Conservation (phyloP, 2,888 invertebrate species). For the Polyommatus icarus region DNA sequence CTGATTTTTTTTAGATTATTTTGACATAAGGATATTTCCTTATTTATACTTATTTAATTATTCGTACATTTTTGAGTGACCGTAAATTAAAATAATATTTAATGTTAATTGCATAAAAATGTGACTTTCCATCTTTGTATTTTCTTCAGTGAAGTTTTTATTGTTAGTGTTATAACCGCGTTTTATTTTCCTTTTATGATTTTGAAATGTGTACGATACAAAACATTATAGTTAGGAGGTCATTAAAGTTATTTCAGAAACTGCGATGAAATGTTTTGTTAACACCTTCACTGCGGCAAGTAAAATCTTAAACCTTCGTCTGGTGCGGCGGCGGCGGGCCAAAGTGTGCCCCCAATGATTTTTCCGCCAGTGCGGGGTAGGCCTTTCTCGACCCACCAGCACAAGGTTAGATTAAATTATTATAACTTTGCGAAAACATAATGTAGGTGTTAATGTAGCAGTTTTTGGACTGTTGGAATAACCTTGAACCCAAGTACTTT, state of each 20-base stretch:
- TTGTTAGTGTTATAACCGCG: not conserved
- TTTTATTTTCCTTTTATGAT: not conserved
- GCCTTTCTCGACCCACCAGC: too few relatives aligned
- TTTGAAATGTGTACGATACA: not conserved
- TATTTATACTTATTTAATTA: too few relatives aligned
- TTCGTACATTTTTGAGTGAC: not conserved
- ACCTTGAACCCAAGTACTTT: too few relatives aligned
- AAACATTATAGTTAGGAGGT: not conserved
- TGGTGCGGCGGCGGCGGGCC: too few relatives aligned
- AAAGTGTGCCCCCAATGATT: too few relatives aligned
- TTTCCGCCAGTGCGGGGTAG: too few relatives aligned
- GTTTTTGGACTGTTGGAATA: too few relatives aligned
- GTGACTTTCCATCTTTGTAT: not conserved
- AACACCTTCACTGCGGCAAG: too few relatives aligned
- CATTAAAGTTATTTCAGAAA: not conserved
- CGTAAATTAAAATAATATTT: not conserved
- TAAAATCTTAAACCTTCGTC: too few relatives aligned
- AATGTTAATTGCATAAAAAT: not conserved
- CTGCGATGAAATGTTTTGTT: not conserved
- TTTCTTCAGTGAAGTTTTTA: not conserved
- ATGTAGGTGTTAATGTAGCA: too few relatives aligned
- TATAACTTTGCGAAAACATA: too few relatives aligned
- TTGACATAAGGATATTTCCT: not conserved
- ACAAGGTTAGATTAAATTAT: too few relatives aligned
- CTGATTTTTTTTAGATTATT: not conserved